Evolutionary conservation across 2,113 vertebrate genomes (phyloP).

Genomic region (Cyanoderma ruficeps): DNA sequence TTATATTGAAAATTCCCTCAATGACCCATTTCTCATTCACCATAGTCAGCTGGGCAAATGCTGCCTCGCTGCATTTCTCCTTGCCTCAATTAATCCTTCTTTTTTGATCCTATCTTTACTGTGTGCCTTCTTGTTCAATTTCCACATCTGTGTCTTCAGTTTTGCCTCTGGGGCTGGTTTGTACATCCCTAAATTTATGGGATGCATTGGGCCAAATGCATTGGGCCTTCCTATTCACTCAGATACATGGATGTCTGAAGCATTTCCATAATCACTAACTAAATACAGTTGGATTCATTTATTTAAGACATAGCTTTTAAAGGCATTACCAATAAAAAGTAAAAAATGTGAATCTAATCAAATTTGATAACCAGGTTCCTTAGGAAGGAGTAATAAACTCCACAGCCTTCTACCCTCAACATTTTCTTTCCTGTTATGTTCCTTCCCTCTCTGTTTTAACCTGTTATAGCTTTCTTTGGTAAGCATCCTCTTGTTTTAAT

Average conservation of each 20-base stretch:
- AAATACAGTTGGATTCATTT: neutral
- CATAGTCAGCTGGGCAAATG: neutral
- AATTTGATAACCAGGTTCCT: neutral
- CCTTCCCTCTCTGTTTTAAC: neutral
- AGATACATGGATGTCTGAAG: neutral
- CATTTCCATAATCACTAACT: neutral
- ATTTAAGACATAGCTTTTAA: neutral
- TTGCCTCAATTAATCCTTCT: neutral
- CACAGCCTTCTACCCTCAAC: neutral
- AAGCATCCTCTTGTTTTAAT: neutral
- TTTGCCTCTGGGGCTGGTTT: neutral
- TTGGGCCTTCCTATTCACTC: neutral
- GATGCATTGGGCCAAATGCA: too few species aligned
- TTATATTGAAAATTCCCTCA: neutral
- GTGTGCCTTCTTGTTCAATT: neutral
- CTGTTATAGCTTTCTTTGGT: neutral
- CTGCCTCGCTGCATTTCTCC: neutral
- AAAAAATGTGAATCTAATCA: neutral
- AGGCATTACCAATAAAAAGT: neutral
- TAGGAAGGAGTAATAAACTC: neutral
- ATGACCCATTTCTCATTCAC: neutral
- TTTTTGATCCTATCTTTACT: neutral
- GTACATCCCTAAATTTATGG: neutral
- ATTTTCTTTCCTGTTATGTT: neutral
- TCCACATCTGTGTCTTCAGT: neutral